These are phyloP conservation scores for Pelecanoides urinatrix DNA, from an alignment of 2,113 vertebrate genomes.

Conservation along the genomic window DNA sequence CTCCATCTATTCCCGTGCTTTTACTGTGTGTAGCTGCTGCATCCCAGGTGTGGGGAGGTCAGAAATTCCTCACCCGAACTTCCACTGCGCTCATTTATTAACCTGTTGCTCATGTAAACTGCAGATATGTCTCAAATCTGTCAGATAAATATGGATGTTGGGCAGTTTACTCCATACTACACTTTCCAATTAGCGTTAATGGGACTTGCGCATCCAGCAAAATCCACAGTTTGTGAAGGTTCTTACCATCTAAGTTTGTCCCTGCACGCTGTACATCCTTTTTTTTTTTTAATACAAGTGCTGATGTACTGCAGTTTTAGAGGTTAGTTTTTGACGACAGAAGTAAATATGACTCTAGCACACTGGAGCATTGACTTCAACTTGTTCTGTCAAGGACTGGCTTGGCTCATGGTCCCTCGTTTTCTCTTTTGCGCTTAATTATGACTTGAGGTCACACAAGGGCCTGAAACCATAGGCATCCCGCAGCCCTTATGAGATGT, in stretches of 20 bases:
- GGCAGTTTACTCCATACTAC: not conserved
- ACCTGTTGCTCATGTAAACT: not conserved
- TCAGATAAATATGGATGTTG: accelerated
- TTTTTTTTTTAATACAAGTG: not conserved
- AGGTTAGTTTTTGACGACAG: not conserved
- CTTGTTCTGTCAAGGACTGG: not conserved
- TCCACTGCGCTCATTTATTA: not conserved
- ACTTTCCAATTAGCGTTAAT: not conserved
- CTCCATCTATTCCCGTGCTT: not conserved
- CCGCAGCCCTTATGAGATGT: not conserved
- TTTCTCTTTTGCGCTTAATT: not conserved
- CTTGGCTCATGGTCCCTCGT: not conserved
- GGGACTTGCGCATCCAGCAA: not conserved
- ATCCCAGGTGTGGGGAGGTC: not conserved
- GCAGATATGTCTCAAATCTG: too few species aligned
- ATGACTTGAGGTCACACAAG: not conserved
- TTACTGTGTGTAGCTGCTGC: not conserved
- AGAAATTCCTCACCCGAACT: not conserved
- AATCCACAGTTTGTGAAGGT: not conserved
- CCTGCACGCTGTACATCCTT: not conserved
- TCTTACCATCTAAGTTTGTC: not conserved
- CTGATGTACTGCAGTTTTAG: not conserved
- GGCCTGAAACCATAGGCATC: not conserved
- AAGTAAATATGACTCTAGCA: not conserved
- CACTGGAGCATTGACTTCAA: not conserved